These are phyloP conservation scores for Eupithecia tripunctaria DNA, from an alignment of 2,888 invertebrate species.

Conservation along the genomic window DNA sequence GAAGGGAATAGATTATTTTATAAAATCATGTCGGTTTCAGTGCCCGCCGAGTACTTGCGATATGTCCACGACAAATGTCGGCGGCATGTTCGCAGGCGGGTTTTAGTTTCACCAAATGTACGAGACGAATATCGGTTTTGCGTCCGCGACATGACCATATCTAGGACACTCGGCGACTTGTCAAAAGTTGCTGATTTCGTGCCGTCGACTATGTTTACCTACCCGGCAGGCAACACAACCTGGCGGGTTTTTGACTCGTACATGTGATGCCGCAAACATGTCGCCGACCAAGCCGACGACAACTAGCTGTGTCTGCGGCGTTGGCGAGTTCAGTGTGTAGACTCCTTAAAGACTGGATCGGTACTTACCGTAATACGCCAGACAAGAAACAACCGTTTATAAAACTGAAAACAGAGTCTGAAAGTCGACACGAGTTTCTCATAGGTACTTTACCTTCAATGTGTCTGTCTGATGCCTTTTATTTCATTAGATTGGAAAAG, in stretches of 20 bases:
- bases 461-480: neutral
- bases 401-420: slow-evolving; percentile 9
- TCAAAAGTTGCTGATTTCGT: neutral
- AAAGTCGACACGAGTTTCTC: neutral
- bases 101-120: no score
- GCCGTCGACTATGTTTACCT: neutral
- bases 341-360: neutral
- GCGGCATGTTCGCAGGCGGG: no score
- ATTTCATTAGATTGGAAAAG: neutral
- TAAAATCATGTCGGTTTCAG: neutral
- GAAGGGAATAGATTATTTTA: neutral
- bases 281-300: neutral
- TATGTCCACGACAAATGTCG: neutral
- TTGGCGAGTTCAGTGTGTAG: neutral
- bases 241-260: no score
- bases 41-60: neutral
- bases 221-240: neutral
- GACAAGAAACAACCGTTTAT: slow-evolving; percentile 17
- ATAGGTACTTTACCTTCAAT: neutral
- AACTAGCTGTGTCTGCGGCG: neutral
- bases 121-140: no score
- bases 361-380: slow-evolving; percentile 8
- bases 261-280: neutral
- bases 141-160: no score
- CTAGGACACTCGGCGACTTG: no score